phyloP scores from a whole-genome alignment of 2,888 invertebrate genomes.

The Lacanobia oleracea region DNA sequence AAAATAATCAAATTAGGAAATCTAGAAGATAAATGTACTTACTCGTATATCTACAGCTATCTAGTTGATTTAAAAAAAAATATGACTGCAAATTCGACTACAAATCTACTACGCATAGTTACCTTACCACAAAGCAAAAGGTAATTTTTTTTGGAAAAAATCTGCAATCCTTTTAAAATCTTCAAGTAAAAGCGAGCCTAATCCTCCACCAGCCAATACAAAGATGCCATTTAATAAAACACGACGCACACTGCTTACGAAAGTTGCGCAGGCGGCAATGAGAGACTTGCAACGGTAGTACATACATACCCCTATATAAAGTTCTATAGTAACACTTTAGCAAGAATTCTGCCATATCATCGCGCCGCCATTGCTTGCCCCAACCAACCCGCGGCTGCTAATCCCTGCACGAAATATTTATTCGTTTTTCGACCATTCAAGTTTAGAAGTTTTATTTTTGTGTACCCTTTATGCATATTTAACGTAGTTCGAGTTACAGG shows the following conservation, averaged over 20 bases:
- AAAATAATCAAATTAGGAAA: too few relatives aligned
- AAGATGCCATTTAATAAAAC: slow-evolving; percentile 43
- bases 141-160: neutral
- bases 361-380: slow-evolving; percentile 78
- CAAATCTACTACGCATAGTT: neutral
- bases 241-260: slow-evolving; percentile 36
- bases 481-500: slow-evolving; percentile 55
- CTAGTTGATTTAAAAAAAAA: neutral
- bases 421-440: slow-evolving; percentile 73
- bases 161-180: neutral
- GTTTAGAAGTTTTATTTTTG: slow-evolving; percentile 78
- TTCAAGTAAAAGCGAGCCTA: neutral
- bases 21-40: too few relatives aligned
- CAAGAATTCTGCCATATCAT: slow-evolving; percentile 76
- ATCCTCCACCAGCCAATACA: slow-evolving; percentile 28
- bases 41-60: too few relatives aligned
- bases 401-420: slow-evolving; percentile 83
- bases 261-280: slow-evolving; percentile 55
- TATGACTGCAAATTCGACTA: too few relatives aligned
- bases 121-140: neutral
- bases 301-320: slow-evolving; percentile 10
- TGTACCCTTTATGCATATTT: slow-evolving; percentile 82
- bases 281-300: slow-evolving; percentile 37
- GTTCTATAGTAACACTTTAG: slow-evolving; percentile 44
- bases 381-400: slow-evolving; percentile 83